Base-by-base conservation (phyloP, 2,888 invertebrate species). In the Lordiphosa fenestrarum region DNA sequence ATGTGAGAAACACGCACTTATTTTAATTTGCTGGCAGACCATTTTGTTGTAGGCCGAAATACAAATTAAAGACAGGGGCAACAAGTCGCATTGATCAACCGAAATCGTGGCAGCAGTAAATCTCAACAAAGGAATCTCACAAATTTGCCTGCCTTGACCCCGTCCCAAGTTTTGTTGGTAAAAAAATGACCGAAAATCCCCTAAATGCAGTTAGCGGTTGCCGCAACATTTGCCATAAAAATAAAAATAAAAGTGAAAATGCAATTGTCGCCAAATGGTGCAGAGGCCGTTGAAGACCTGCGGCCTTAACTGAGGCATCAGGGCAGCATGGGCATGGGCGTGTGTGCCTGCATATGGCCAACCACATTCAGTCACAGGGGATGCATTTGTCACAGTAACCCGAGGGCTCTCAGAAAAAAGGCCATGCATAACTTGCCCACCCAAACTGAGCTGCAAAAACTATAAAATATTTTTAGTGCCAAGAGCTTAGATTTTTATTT, bases 371-470 rank as follows among this genome's bases (percentile, higher is more conserved):
- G 47, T 69, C 80, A 61, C 76, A 65, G 53, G 80, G 76, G 83
- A 75, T 53, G 42, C 76, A 77, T 77, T 82, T 80, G 73, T 77
- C 77, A 77, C 50, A 57, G 54, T 38, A 21, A 15, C 44, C 65
- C 56, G 41, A 59, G 59, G 62, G 69, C 67, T 67, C 66, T 66
- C 60, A 56, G 67, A 66, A 69, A 59, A 66, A 41, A 44, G 46
- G 41, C 49, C 51, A 72, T 73, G 80, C 80, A 72, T 83, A 78
- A 80, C 80, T 77, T 72, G 54, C 39, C 59, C 58, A 65, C 68
- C 66, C 46, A 64, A 77, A 82, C 60, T 60, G 72, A 69, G 82
- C 60, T 53, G 63, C 56, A 69, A 78, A 64, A 66, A 56, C 40
- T 25, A 55, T 60, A 52, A 56, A 72, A 67, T 66, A 63, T 59